Base-by-base conservation (phyloP, 2,113 vertebrate species). In the Centropus bengalensis region DNA sequence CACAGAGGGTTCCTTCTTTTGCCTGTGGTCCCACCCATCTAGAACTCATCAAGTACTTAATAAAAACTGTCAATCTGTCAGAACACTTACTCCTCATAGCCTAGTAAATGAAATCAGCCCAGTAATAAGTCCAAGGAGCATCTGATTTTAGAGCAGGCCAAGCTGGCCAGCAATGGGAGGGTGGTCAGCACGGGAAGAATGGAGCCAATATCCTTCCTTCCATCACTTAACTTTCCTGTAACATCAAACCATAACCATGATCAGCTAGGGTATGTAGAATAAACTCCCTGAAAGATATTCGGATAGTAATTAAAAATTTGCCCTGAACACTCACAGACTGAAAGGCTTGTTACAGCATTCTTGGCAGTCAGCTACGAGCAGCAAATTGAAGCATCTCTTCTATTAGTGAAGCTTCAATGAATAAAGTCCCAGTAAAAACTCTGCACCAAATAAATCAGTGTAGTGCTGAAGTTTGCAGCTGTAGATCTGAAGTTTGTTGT, bases 401-500 rank as follows among this genome's bases (percentile, higher is more conserved):
- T 22, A 6, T 42, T 14, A 23, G 13, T 5, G 19, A 88, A 60
- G 30, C 28, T 76, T 80, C 36, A 33, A 0, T 3, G 22, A 82
- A 62, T 28, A 12, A 79, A 47, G 33, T 32, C 83, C 32, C 74
- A 69, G 32, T 38, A 63, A 86, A 40, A 9, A 42, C 77, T n/a
- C 7, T 32, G 15, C 8, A 59, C 22, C 13, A 28, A 1, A 0
- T 16, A n/a, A 87, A 30, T 10, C 26, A 71, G 28, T 0, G 0
- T 14, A 33, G 28, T 30, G n/a, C 22, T 77, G 2, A 75, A 81
- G 20, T 28, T 11, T 71, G 40, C 20, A 51, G 27, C 7, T 52
- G 51, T 26, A 69, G 12, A 49, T 21, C 33, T 86, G 19, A 77
- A 58, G 14, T 62, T 27, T 44, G 17, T 21, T 78, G 23, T 33